These are phyloP conservation scores for Montipora foliosa DNA, from an alignment of 64 coral and sea anemone species.

Conservation along the genomic window DNA sequence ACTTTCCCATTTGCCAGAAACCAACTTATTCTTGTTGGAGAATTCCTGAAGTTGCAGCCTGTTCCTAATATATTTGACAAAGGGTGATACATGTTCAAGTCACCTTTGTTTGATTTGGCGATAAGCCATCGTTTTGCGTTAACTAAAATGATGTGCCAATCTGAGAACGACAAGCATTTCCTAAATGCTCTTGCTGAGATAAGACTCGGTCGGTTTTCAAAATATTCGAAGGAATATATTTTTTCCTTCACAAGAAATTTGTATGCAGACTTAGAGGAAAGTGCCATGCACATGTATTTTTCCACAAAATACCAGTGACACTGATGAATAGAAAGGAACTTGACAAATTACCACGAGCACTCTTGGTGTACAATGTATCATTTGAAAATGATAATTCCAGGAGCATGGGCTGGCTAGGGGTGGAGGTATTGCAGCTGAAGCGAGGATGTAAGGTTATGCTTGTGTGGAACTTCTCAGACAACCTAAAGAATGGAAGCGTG, in stretches of 20 bases:
- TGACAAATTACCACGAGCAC: too few relatives aligned
- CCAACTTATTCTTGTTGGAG: conserved; percentile 45
- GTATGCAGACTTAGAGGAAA: conserved; percentile 17
- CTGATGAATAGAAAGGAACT: too few relatives aligned
- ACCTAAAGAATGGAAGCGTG: too few relatives aligned
- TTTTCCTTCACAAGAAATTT: conserved; percentile 27
- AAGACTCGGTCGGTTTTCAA: conserved; percentile 23
- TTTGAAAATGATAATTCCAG: too few relatives aligned
- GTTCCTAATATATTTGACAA: conserved; percentile 26
- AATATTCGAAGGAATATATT: conserved; percentile 10
- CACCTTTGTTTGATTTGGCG: background rate
- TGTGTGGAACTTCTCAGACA: too few relatives aligned
- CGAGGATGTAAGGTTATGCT: too few relatives aligned
- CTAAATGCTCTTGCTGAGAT: conserved; percentile 12
- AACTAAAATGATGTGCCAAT: conserved; percentile 40
- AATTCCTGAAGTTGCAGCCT: conserved; percentile 49
- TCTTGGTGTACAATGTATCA: too few relatives aligned
- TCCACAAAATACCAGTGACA: too few relatives aligned
- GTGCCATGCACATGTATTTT: too few relatives aligned
- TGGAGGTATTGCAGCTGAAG: too few relatives aligned
- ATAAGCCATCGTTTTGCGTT: conserved; percentile 1
- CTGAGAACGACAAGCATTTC: conserved; percentile 1
- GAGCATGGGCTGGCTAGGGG: too few relatives aligned
- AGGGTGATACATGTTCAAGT: conserved; percentile 40
- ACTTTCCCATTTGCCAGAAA: conserved; percentile 4